Base-by-base conservation (phyloP, 2,797 vertebrate species). In the Myotis myotis region DNA sequence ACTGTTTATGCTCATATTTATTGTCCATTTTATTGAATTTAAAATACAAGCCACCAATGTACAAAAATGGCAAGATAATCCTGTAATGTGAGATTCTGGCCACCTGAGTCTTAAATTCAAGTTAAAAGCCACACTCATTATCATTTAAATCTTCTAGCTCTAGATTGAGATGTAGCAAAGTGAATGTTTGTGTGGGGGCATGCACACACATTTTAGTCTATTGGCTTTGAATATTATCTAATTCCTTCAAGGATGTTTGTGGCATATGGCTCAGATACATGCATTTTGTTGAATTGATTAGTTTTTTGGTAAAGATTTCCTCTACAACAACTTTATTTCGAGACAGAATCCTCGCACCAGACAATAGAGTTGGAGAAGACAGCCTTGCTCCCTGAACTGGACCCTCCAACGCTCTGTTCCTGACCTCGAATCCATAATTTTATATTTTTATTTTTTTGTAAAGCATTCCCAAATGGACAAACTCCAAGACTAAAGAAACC, bases 21-120 rank as follows among this genome's bases (percentile, higher is more conserved):
- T 41, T 66, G 11, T 9, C 8, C 25, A n/a, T 68, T 17, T 68
- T 81, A 62, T 38, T 62, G 70, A 55, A 8, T 30, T 62, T 62
- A 30, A 62, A 30, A 5, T 62, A 62, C 30, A 62, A 62, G 28
- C 28, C 60, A 51, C 20, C 70, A 85, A 7, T 17, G 41, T 75
- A 70, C 36, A 66, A 89, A 96, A 97, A 79, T 72, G 86, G 60
- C 64, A 81, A 20, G 23, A 79, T 38, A 71, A 74, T 49, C 22
- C 7, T 60, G 60, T 64, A 57, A 74, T 38, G 16, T 81, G 86
- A 94, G 53, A 93, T 12, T 41, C 25, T 70, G 57, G 15, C 44
- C 53, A 79, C 33, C 51, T 20, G 75, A 72, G 6, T 44, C 55
- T 83, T 60, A 60, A 60, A 30, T 60, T 62, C 22, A 82, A 70